Base-by-base conservation (phyloP, 2,113 vertebrate species). In the Eulemur rufifrons region DNA sequence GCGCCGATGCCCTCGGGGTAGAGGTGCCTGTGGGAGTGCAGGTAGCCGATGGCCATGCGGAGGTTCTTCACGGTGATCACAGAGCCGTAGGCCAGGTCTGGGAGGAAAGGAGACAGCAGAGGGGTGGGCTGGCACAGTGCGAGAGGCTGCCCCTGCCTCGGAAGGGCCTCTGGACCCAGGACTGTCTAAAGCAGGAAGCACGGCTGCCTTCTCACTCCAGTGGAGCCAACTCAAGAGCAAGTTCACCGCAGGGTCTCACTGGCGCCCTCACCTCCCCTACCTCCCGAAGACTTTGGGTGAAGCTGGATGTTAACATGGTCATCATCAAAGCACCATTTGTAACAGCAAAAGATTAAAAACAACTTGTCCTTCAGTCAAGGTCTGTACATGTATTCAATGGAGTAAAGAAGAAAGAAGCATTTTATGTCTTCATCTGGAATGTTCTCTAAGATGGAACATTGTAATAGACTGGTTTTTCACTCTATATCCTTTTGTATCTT, bases 1-100 rank as follows among this genome's bases (percentile, higher is more conserved):
- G 99, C 99, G 1, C 99, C 99, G 1, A 99, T 52, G 0, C 99
- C 99, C 96, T 99, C 99, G 0, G 99, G 99, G 96, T 99, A 99
- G n/a, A 99, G 98, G 95, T 99, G 99, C 98, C 99, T 99, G 93
- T 99, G 99, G 10, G 99, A 99, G 97, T 99, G 99, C 90, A 99
- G 99, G 97, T 99, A 99, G 54, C 99, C 99, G 20, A 99, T 99
- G 32, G 99, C 99, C 96, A 99, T 99, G 34, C 99, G 99, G 83
- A 99, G 98, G 97, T 99, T 99, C 98, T 99, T 99, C 95, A 99
- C 94, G 0, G 99, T 99, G 94, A 99, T 98, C 92, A 99, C 98
- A 73, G 99, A 99, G 74, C 99, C 99, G 0, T 99, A 99, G 0
- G 99, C 99, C 98, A 99, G 98, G 92, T 99, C 99, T 99, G 96